Percentiles rank a stretch among this genome's conserved stretches.
phyloP scores from a whole-genome alignment of 2,888 invertebrate genomes.

The Phaonia tiefii region DNA sequence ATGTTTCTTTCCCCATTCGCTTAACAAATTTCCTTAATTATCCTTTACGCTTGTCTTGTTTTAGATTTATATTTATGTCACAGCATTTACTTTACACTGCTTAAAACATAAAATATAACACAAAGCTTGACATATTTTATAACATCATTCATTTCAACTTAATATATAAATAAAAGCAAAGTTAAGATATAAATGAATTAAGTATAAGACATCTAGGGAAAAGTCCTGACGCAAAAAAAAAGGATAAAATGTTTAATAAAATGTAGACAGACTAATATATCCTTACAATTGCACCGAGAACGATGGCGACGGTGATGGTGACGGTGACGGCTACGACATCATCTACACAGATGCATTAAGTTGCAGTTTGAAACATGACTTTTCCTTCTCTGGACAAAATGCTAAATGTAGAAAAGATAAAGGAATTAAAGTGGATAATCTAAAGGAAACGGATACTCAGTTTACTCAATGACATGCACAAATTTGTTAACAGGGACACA shows the following conservation, averaged over 20 bases:
- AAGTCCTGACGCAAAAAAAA: no score
- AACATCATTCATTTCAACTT: constrained; percentile 49
- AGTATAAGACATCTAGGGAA: not conserved
- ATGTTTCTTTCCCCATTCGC: no score
- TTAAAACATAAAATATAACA: constrained; percentile 35
- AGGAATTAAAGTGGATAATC: constrained; percentile 14
- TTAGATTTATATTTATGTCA: constrained; percentile 35
- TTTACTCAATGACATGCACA: not conserved
- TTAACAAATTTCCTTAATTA: no score
- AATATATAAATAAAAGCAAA: not conserved
- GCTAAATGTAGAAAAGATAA: not conserved
- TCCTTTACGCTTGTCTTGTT: no score
- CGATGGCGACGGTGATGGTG: no score
- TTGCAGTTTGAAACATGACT: constrained; percentile 4
- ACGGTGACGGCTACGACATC: no score
- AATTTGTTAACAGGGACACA: no score
- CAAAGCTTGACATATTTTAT: constrained; percentile 51
- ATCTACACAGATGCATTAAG: not conserved
- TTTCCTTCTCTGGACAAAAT: not conserved
- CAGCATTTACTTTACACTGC: constrained; percentile 22
- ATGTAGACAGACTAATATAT: no score
- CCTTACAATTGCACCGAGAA: no score
- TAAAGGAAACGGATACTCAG: not conserved
- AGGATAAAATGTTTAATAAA: no score
- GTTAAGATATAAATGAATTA: not conserved